Conservation (phyloP, 2,888 invertebrate genomes). For the Philereme transversata region DNA sequence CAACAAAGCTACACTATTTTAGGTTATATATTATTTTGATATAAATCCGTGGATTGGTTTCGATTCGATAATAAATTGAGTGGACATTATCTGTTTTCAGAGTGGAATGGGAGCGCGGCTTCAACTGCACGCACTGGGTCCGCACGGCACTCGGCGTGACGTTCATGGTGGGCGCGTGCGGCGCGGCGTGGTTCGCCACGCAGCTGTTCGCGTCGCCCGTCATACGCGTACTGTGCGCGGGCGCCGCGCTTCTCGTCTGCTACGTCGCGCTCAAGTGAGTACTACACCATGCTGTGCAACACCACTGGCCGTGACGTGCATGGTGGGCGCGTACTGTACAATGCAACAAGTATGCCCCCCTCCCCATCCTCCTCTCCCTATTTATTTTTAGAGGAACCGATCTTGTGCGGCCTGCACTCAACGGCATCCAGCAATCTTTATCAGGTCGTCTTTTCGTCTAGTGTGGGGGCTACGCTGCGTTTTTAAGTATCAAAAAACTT, state of each 20-base stretch:
- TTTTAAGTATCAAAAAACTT: too few relatives aligned
- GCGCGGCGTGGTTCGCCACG: constrained; percentile 91
- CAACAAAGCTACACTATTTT: too few relatives aligned
- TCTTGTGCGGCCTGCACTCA: too few relatives aligned
- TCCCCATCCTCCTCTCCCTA: too few relatives aligned
- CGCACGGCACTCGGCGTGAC: constrained; percentile 92
- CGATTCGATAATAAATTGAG: background rate
- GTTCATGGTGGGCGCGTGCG: constrained; percentile 90
- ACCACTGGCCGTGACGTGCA: constrained; percentile 89
- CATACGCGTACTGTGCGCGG: constrained; percentile 91
- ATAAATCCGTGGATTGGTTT: too few relatives aligned
- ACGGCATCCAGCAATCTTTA: too few relatives aligned
- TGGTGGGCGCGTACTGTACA: constrained; percentile 86
- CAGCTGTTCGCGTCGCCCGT: constrained; percentile 91
- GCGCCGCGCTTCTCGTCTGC: constrained; percentile 91
- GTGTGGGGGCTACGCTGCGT: too few relatives aligned
- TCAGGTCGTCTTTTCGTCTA: too few relatives aligned
- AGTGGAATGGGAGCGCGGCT: constrained; percentile 92
- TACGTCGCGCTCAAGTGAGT: constrained; percentile 91
- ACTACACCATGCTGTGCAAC: constrained; percentile 64
- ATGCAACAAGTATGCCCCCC: too few relatives aligned
- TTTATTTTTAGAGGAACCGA: too few relatives aligned
- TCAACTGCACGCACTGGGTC: constrained; percentile 92
- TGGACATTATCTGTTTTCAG: constrained; percentile 52
- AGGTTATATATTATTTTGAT: too few relatives aligned